Evolutionary conservation across 2,113 vertebrate genomes (phyloP).

Genomic region (Elaphurus davidianus): DNA sequence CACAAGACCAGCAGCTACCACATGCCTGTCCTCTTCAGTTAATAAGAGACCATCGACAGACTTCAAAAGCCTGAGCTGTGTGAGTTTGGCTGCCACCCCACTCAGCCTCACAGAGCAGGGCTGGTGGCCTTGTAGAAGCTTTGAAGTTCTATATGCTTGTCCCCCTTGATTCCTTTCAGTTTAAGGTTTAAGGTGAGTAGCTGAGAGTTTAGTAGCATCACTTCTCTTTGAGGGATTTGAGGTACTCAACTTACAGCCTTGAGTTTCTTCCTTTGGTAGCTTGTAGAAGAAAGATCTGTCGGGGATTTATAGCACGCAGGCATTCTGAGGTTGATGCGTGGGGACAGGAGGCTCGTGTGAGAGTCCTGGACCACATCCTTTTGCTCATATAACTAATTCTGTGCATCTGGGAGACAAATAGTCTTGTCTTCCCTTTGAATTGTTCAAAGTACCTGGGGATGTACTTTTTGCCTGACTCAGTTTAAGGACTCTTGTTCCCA

Average conservation of each 20-base stretch:
- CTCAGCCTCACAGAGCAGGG: not conserved
- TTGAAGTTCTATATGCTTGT: constrained; percentile 18
- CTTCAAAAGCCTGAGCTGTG: not conserved
- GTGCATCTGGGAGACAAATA: not conserved
- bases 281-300: not conserved
- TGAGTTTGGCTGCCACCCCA: not conserved
- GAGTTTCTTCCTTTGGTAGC: not conserved
- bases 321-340: not conserved
- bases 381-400: not conserved
- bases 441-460: not conserved
- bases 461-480: not conserved
- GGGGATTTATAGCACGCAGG: not conserved
- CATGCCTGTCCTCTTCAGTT: not conserved
- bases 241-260: not conserved
- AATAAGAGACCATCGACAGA: not conserved
- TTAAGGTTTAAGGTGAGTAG: not conserved
- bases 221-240: not conserved
- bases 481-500: not conserved
- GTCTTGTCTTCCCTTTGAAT: not conserved
- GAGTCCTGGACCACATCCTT: not conserved
- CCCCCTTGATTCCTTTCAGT: not conserved
- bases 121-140: not conserved
- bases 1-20: not conserved
- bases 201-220: not conserved
- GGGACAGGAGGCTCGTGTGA: not conserved